Evolutionary conservation across 2,797 vertebrate genomes (phyloP).

Genomic region (Erethizon dorsatum): DNA sequence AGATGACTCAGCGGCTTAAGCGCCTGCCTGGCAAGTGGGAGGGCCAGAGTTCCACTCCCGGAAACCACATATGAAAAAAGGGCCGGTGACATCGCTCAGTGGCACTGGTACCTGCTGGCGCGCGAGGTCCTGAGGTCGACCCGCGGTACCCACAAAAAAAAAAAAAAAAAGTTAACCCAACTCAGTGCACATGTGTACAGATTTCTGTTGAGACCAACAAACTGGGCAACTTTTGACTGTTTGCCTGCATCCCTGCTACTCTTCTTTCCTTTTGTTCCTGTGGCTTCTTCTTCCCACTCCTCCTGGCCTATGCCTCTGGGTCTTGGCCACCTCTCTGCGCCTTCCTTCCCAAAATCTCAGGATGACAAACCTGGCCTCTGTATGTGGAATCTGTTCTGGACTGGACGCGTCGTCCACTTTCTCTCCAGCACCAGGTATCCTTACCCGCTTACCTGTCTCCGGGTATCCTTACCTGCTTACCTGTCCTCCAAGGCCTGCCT

Average conservation of each 20-base stretch:
- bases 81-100: too few relatives aligned
- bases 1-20: too few relatives aligned
- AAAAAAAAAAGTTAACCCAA: not conserved
- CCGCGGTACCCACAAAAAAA: too few relatives aligned
- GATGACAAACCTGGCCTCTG: not conserved
- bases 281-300: not conserved
- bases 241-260: not conserved
- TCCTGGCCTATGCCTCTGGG: not conserved
- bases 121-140: too few relatives aligned
- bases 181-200: not conserved
- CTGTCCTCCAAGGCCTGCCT: not conserved
- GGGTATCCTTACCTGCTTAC: too few relatives aligned
- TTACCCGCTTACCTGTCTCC: too few relatives aligned
- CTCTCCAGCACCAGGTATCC: not conserved
- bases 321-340: too few relatives aligned
- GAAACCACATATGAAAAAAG: too few relatives aligned
- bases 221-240: too few relatives aligned
- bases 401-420: accelerated
- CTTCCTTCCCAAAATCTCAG: not conserved
- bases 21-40: too few relatives aligned
- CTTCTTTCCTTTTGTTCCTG: not conserved
- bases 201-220: not conserved
- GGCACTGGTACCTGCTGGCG: too few relatives aligned
- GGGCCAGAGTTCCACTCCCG: too few relatives aligned
- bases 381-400: not conserved